These are phyloP conservation scores for Phrynocephalus forsythii DNA, from an alignment of 2,797 vertebrate species.

Conservation along the genomic window DNA sequence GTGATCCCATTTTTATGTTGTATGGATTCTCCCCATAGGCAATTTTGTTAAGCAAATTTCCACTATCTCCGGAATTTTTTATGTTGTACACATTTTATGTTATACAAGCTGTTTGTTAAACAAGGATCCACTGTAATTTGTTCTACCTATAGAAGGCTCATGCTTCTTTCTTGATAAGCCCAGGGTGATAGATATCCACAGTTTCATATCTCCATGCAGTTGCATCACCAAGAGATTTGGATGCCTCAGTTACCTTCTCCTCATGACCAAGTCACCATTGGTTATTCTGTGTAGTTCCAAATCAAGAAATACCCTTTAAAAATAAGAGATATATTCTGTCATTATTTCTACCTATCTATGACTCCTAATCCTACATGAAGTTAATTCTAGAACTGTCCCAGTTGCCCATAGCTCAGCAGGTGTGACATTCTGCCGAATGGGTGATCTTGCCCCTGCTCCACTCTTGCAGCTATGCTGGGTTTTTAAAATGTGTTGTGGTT, in stretches of 20 bases:
- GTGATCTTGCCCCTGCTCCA: background rate
- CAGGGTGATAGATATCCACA: background rate
- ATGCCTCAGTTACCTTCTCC: background rate
- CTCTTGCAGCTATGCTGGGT: background rate
- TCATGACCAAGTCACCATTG: background rate
- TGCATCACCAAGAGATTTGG: background rate
- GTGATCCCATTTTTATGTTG: too few relatives aligned
- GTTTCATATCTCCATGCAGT: background rate
- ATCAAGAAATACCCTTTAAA: background rate
- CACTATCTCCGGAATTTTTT: too few relatives aligned
- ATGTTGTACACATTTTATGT: too few relatives aligned
- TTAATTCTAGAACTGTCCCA: background rate
- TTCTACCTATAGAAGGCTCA: background rate
- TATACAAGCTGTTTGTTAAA: too few relatives aligned
- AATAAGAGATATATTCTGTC: background rate
- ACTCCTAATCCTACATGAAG: background rate
- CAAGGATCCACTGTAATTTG: too few relatives aligned
- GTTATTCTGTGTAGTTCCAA: background rate
- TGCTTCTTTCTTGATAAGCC: background rate
- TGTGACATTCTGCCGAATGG: background rate
- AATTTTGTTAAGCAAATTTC: too few relatives aligned
- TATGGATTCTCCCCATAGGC: too few relatives aligned
- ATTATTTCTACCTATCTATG: background rate
- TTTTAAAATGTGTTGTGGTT: too few relatives aligned
- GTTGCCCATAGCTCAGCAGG: too few relatives aligned